phyloP scores from a whole-genome alignment of 2,888 invertebrate genomes.

The Ellobium chinense region DNA sequence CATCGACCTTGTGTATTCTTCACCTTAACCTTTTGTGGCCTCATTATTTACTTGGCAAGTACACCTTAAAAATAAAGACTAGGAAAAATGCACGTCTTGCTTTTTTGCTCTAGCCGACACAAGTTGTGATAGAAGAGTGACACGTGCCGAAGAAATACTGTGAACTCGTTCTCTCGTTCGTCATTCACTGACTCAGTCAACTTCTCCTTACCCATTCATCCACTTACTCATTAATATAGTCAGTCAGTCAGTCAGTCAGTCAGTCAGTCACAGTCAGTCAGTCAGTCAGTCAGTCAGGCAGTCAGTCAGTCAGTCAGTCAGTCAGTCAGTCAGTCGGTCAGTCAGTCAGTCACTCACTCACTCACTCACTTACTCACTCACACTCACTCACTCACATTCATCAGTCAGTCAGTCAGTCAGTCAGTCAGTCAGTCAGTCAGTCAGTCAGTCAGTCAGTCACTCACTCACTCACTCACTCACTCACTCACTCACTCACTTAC shows the following conservation, averaged over 20 bases:
- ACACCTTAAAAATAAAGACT: too few relatives aligned
- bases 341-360: not conserved
- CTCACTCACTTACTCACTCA: not conserved
- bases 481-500: not conserved
- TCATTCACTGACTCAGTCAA: too few relatives aligned
- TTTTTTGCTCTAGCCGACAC: too few relatives aligned
- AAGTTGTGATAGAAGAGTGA: too few relatives aligned
- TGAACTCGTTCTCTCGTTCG: too few relatives aligned
- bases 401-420: not conserved
- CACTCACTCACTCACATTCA: not conserved
- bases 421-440: not conserved
- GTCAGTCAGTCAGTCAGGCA: not conserved
- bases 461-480: slow-evolving; percentile 15
- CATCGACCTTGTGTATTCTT: too few relatives aligned
- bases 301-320: not conserved
- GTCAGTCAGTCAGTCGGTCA: not conserved
- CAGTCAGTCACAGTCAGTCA: not conserved
- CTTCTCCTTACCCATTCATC: too few relatives aligned
- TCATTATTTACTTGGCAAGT: too few relatives aligned
- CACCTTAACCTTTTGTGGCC: too few relatives aligned
- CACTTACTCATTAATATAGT: too few relatives aligned
- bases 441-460: slow-evolving; percentile 3
- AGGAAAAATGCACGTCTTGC: too few relatives aligned
- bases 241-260: not conserved
- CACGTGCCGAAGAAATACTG: too few relatives aligned